Evolutionary conservation across 2,888 invertebrate genomes (phyloP).

Genomic region (Bedellia somnulentella): DNA sequence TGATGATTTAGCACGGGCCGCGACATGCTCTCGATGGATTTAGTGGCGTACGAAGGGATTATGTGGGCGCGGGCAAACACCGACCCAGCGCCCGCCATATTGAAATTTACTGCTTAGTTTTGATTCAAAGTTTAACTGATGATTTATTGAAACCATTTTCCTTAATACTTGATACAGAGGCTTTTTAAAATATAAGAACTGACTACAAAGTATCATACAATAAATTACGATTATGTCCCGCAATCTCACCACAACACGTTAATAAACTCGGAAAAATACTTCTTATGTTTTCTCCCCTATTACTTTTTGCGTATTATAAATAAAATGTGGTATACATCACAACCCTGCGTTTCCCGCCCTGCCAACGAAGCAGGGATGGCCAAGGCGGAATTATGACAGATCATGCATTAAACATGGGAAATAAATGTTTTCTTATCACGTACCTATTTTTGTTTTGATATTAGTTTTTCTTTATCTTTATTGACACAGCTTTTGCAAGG

Average conservation of each 20-base stretch:
- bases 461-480: constrained; percentile 61
- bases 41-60: constrained; percentile 58
- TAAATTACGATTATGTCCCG: constrained; percentile 23
- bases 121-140: constrained; percentile 52
- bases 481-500: constrained; percentile 55
- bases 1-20: constrained; percentile 54
- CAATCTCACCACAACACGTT: constrained; percentile 30
- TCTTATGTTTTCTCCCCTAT: constrained; percentile 28
- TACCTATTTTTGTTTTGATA: constrained; percentile 59
- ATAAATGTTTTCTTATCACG: constrained; percentile 63
- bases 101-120: constrained; percentile 53
- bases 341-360: constrained; percentile 45
- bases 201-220: too few relatives aligned
- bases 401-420: constrained; percentile 62
- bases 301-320: constrained; percentile 50
- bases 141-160: too few relatives aligned
- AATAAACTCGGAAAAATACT: constrained; percentile 37
- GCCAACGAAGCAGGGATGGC: constrained; percentile 50
- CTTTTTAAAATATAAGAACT: too few relatives aligned
- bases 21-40: constrained; percentile 54
- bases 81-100: constrained; percentile 53
- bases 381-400: constrained; percentile 59
- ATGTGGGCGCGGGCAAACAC: constrained; percentile 61
- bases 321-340: constrained; percentile 54
- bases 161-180: too few relatives aligned